Base-by-base conservation (phyloP, 2,797 vertebrate species). In the Coranthus polyacanthus region DNA sequence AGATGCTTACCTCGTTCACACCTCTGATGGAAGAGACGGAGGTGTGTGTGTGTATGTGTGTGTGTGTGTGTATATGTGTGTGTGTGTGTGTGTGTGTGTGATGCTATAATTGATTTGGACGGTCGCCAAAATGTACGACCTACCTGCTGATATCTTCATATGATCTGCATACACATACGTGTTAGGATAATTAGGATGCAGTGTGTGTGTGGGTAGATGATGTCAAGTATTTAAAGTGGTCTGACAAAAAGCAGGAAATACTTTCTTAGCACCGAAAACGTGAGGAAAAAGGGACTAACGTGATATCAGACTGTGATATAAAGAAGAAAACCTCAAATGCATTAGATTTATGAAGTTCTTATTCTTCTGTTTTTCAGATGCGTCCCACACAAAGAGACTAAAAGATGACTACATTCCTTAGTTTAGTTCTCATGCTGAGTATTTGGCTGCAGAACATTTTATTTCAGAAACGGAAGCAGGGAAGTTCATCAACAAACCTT, bases 101-200 rank as follows among this genome's bases (percentile, higher is more conserved):
- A 6, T 26, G 24, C 24, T 26, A 92, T 92, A 89, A 92, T 92
- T 92, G 78, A 92, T 90, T 92, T 93, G 92, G 92, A 92, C 68
- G 56, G 45, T 75, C 50, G 85, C 91, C 90, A 92, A 63, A 54
- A 72, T 38, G 43, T 41, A 32, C 64, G 55, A 81, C 89, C 88
- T 34, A 70, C 39, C 39, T 37, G 15, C 5, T 20, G 11, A 13
- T 16, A 21, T 50, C 17, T 13, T 0, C 12, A 11, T 18, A n/a
- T 41, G 9, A n/a, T 43, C 11, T 32, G 1, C 21, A 13, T n/a
- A 20, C 24, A 41, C 29, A 45, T 39, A 36, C 45, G 36, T 26
- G 24, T 26, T 26, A 26, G 24, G 3, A 26, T 63, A 21, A 63
- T 61, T 50, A 64, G 24, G 15, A 47, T 10, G 42, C 37, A 22